These are phyloP conservation scores for Tipula vernalis DNA, from an alignment of 2,888 invertebrate species.

Conservation along the genomic window DNA sequence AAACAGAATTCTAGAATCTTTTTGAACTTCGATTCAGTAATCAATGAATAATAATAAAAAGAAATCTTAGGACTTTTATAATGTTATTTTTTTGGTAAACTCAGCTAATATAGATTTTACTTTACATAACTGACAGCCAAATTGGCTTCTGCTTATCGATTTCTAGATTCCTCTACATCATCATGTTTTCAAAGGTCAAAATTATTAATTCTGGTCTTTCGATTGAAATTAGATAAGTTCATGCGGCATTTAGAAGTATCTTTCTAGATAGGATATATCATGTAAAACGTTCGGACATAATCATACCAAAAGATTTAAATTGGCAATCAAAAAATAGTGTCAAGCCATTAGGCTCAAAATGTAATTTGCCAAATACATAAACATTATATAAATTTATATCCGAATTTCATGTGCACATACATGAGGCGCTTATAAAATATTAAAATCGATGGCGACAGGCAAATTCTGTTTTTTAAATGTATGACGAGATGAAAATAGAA, in stretches of 20 bases:
- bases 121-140: too few species aligned
- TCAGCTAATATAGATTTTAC: too few species aligned
- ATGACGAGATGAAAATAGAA: neutral
- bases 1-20: too few species aligned
- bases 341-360: neutral
- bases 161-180: too few species aligned
- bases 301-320: neutral
- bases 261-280: neutral
- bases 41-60: too few species aligned
- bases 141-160: too few species aligned
- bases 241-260: neutral
- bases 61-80: too few species aligned
- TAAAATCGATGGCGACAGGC: neutral
- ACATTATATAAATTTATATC: neutral
- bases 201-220: neutral
- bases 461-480: neutral
- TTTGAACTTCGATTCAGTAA: too few species aligned
- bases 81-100: too few species aligned
- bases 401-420: neutral
- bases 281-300: neutral
- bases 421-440: neutral
- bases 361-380: neutral
- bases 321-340: neutral
- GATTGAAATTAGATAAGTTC: neutral
- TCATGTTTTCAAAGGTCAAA: neutral